Evolutionary conservation across 2,113 vertebrate species (phyloP), one percentile per base, ranked within the genome.

Genomic region (Meriones unguiculatus): DNA sequence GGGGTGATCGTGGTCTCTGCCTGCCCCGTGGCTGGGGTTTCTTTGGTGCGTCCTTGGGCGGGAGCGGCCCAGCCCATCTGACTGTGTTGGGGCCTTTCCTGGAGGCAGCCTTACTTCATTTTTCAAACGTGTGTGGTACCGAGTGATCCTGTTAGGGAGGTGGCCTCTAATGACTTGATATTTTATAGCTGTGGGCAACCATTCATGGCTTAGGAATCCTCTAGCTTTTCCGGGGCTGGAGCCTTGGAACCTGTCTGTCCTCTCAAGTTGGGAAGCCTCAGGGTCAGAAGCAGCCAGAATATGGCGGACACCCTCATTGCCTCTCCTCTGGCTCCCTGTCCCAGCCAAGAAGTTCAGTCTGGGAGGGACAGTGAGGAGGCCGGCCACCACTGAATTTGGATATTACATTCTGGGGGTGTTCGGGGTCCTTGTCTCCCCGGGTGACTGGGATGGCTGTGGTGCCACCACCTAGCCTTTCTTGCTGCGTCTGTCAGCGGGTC

Each of bases 291-390:
- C 18, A 46, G 30, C 62, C 10, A 69, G 77, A 93, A 97, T 32
- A 57, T 9, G 41, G 7, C 5, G 35, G 17, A 38, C 10, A 17
- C 7, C 17, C 4, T 0, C 6, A 7, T 57, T 9, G 15, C 17
- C 82, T 72, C 32, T 87, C 17, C 1, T 46, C 30, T 14, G 73
- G 20, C 1, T 90, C 25, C 38, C 25, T 35, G 25, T 67, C 64
- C 17, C 11, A 41, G 54, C 12, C 32, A 28, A 84, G 78, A 87
- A 64, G 38, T 35, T 86, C 38, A 11, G 38, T 64, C n/a, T 84
- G 50, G 18, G 54, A 12, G 69, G 38, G 73, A 80, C 14, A 20
- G 6, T 14, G 38, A 88, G 15, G 35, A 89, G 18, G 12, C 50
- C 12, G 89, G 54, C 80, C 65, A 24, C n/a, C 1, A 8, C 0